Evolutionary conservation across 1,140 invertebrate genomes (phyloP), one percentile per base, ranked within the genome.

Genomic region (Acromyrmex heyeri): DNA sequence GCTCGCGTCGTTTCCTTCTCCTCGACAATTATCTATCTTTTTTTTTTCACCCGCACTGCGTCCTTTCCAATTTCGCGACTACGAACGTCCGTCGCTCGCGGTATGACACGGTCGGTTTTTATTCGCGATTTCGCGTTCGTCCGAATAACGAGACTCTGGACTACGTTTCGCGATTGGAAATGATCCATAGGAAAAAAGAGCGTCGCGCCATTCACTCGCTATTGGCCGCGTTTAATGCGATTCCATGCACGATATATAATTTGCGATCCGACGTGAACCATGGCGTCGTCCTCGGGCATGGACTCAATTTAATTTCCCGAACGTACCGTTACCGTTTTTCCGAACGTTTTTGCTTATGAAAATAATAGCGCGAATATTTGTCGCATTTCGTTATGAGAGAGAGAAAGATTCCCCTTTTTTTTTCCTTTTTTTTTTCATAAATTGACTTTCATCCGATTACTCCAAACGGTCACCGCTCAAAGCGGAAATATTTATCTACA

Each of bases 71-170:
- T 79, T 86, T 86, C 64, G 38, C 38, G 30, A 14, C 75, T 34
- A 64, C 34, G 55, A 38, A 16, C 0, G 7, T 12, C n/a, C 30
- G 3, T 24, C 21, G 55, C 14, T 78, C 48, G 78, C 65, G 78
- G 38, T 34, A 14, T 8, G 62, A 50, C 14, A 24, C 53, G 34
- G 18, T 18, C 21, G 67, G 62, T 50, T 88, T 75, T 88, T 87
- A 75, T 87, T 87, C 53, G 59, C 53, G 86, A 87, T 61, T 75
- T 87, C 64, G 55, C 87, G 76, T 53, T 79, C 44, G 50, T 24
- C 44, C 55, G 69, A 87, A 75, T 73, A 83, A 62, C 69, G 55
- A 75, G 55, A 61, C 61, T 34, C 72, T 62, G 53, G n/a, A 12
- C 21, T 24, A 75, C 69, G 55, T 77, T 76, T 50, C 48, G 62